Base-by-base conservation (phyloP, 2,113 vertebrate species). In the Trachemys scripta region DNA sequence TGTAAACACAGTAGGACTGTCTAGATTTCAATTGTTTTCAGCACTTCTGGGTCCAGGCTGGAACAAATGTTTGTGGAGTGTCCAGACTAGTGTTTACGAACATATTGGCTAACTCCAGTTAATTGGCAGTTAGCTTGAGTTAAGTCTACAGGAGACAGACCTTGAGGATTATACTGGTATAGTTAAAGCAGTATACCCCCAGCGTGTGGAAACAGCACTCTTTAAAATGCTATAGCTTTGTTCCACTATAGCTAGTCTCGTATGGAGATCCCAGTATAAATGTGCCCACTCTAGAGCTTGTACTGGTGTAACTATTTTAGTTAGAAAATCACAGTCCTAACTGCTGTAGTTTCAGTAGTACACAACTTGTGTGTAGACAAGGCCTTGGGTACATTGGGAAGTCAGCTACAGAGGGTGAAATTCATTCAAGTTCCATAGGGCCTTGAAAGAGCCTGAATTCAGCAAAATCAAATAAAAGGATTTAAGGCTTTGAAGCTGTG, bases 361-460 rank as follows among this genome's bases (percentile, higher is more conserved):
- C 19, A 84, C 82, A 95, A 79, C 22, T 79, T 3, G n/a, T 2
- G 69, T 85, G 79, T 69, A 59, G 35, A 1, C 65, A 81, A 3
- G 53, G 1, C 0, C 4, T 50, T 88, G 47, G 17, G 22, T 82
- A 5, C 29, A 17, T 84, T 38, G 83, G 53, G n/a, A 79, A 50
- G 24, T n/a, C 17, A n/a, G 20, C n/a, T 9, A 24, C 16, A 51
- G 51, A 1, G 87, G 47, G 16, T 50, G 72, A 90, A n/a, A 56
- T 50, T 87, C 47, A 3, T 3, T 47, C 38, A 27, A 50, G 12
- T 80, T 80, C 20, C n/a, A 3, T 1, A 80, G 0, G 27, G 54
- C 12, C 42, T 84, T 80, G n/a, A 85, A 87, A 11, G 62, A 69
- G 62, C 25, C 35, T 92, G 62, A 29, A 56, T 84, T 6, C 53